Evolutionary conservation across 2,113 vertebrate genomes (phyloP), one percentile per base, ranked within the genome.

Genomic region (Dicrurus megarhynchus): DNA sequence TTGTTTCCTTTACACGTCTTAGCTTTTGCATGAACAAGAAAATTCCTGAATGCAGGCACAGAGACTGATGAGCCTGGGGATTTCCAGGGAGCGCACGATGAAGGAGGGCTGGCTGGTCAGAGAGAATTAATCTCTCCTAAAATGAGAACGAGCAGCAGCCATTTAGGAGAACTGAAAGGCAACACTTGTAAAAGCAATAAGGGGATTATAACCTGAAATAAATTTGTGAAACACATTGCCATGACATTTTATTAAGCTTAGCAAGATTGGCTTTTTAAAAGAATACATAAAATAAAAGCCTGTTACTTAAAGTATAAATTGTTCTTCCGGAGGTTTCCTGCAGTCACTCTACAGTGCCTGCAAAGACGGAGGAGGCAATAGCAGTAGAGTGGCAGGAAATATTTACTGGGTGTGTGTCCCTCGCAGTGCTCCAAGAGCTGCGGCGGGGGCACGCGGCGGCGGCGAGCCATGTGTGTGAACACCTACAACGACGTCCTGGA

Each of bases 371-470:
- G 46, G 63, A 80, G 32, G 70, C 52, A 60, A 8, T 61, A 65
- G 77, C 21, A 47, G 17, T 8, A 17, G 47, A 39, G 60, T 11
- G 52, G 39, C 55, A 74, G 75, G 63, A 68, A 20, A 21, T 7
- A 8, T 24, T 84, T 60, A 17, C 11, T 37, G 20, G 2, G 6
- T 15, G 16, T 83, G 23, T 96, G 60, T 95, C 90, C 47, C 23
- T 70, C 57, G 3, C 94, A 99, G 99, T 99, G 99, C 97, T 99
- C 99, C 42, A 99, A 99, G 95, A 99, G 98, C 97, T 99, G 99
- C 2, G 99, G 98, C 2, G 98, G 98, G 21, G 99, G 99, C 67
- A 98, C 97, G 6, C 98, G 98, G 57, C 98, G 98, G 41, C 98
- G 99, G 74, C 98, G 98, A 74, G 99, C 99, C 23, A 97, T 98